Evolutionary conservation across 1,140 invertebrate species (phyloP).

Genomic region (Saccostrea cuccullata): DNA sequence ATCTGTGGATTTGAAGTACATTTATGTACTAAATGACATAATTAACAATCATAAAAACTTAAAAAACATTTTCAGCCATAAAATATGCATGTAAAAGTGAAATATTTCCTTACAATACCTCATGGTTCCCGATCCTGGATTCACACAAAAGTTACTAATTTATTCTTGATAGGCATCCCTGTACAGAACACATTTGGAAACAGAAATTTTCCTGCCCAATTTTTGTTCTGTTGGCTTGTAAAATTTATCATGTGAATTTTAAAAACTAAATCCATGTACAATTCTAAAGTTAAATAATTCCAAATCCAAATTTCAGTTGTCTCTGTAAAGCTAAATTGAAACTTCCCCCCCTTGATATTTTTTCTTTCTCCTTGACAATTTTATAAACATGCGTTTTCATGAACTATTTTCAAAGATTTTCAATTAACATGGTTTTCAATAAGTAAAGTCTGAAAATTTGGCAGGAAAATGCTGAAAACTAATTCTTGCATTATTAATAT

Average conservation of each 20-base stretch:
- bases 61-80: slow-evolving; percentile 44
- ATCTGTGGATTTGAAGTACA: background rate
- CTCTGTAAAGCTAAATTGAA: background rate
- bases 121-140: background rate
- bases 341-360: background rate
- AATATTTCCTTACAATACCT: slow-evolving; percentile 50
- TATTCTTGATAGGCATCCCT: slow-evolving; percentile 54
- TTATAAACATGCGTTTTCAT: background rate
- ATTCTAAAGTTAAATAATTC: no score
- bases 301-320: no score
- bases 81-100: slow-evolving; percentile 40
- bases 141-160: slow-evolving; percentile 34
- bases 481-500: slow-evolving; percentile 44
- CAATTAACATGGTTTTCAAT: background rate
- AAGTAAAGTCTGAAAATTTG: slow-evolving; percentile 45
- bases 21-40: background rate
- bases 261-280: no score
- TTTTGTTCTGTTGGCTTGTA: background rate
- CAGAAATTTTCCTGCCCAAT: slow-evolving; percentile 57
- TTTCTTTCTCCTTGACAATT: background rate
- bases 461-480: slow-evolving; percentile 61
- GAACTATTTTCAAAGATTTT: background rate
- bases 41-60: slow-evolving; percentile 30
- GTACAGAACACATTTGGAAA: slow-evolving; percentile 54
- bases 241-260: no score